Percentiles rank a stretch among this genome's conserved stretches.
phyloP scores from a whole-genome alignment of 1,140 invertebrate species.

The Rhagoletis pomonella region DNA sequence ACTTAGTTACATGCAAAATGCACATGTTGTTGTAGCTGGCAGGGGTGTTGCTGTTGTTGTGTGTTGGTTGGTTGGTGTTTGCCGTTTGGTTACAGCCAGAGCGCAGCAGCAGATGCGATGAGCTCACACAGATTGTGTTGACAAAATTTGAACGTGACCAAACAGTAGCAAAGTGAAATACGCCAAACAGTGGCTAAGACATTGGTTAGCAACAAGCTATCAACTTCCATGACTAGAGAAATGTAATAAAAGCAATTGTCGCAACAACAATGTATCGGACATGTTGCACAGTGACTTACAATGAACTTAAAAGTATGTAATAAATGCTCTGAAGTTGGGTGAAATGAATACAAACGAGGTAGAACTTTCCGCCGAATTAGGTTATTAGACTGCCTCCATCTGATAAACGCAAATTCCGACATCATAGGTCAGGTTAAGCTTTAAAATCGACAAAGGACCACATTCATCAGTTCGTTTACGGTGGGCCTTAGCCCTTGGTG shows the following conservation, averaged over 20 bases:
- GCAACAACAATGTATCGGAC: background rate
- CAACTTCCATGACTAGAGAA: background rate
- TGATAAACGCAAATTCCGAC: no score
- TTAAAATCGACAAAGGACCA: no score
- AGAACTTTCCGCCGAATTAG: no score
- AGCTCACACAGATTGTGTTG: conserved; percentile 56
- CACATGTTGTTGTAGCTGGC: conserved; percentile 18
- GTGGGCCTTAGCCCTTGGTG: no score
- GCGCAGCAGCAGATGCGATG: conserved; percentile 52
- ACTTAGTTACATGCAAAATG: conserved; percentile 32
- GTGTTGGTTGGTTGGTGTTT: background rate
- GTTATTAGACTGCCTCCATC: no score
- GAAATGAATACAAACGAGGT: no score
- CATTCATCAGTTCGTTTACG: no score
- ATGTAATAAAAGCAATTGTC: background rate
- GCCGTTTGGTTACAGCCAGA: background rate
- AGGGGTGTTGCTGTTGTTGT: background rate
- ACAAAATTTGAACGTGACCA: conserved; percentile 58
- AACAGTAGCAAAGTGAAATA: conserved; percentile 54
- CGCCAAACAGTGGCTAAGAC: conserved; percentile 42
- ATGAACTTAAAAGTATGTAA: no score
- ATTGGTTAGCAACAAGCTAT: background rate
- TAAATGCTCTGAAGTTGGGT: background rate
- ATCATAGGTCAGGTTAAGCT: no score
- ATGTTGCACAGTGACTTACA: background rate